Percentiles rank a stretch among this genome's conserved stretches.
Evolutionary conservation across 2,797 vertebrate species (phyloP).

Genomic region (Pangasius krempfi): DNA sequence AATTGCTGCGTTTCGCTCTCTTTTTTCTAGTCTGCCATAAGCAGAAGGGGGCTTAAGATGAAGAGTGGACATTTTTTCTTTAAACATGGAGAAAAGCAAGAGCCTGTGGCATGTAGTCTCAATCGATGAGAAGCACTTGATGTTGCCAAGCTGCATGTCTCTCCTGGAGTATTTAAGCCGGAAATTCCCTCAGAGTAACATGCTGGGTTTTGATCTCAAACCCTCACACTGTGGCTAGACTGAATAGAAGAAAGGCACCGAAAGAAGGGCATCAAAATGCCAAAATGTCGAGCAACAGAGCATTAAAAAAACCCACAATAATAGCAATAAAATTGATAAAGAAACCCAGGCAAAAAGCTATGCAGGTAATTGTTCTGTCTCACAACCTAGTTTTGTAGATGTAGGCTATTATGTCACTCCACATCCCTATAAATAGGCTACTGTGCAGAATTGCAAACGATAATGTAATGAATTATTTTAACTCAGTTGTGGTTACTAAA

Average conservation of each 20-base stretch:
- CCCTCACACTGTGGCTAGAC: slow-evolving; percentile 20
- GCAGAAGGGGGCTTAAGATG: slow-evolving; percentile 16
- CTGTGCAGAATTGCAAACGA: background rate
- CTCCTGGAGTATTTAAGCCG: slow-evolving; percentile 9
- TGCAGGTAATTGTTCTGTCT: background rate
- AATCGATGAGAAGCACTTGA: slow-evolving; percentile 47
- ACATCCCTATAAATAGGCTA: background rate
- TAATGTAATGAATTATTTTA: background rate
- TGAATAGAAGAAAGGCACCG: slow-evolving; percentile 13
- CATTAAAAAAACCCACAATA: slow-evolving; percentile 16
- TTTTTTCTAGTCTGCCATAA: slow-evolving; percentile 6
- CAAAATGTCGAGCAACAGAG: slow-evolving; percentile 24
- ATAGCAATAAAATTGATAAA: slow-evolving; percentile 34
- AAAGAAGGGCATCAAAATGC: slow-evolving; percentile 11
- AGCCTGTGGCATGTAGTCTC: slow-evolving; percentile 44
- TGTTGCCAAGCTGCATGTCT: slow-evolving; percentile 36
- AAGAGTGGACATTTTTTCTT: slow-evolving; percentile 25
- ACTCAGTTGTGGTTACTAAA: background rate
- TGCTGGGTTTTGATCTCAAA: slow-evolving; percentile 35
- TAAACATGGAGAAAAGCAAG: background rate
- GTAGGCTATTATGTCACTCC: background rate
- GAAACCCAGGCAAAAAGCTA: slow-evolving; percentile 13
- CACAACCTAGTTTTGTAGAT: background rate
- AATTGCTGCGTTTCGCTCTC: slow-evolving; percentile 46
- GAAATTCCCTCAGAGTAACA: slow-evolving; percentile 12